Evolutionary conservation across 2,113 vertebrate species (phyloP), one percentile per base, ranked within the genome.

Genomic region (Mastomys natalensis): DNA sequence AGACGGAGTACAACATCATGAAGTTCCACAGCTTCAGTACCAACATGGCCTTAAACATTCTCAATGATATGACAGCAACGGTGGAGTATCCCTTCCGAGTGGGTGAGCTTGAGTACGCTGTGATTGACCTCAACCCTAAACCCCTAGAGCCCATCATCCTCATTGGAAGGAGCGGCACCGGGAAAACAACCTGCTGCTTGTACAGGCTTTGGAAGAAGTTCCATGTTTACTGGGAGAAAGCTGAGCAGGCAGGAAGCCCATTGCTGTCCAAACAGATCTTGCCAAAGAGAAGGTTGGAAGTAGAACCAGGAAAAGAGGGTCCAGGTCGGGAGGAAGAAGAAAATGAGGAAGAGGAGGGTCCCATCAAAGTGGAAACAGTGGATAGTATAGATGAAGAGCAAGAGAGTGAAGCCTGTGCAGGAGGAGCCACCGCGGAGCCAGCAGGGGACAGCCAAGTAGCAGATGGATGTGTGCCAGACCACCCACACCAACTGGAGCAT

Each of bases 11-110:
- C 76, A 99, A 98, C 77, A 98, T 99, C 81, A 99, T 99, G 98
- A 99, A 99, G 93, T 99, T 99, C 92, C 99, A 99, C 94, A 99
- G 99, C 97, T 99, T 99, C 97, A 99, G 99, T 97, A 99, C 98
- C 85, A 98, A 98, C 95, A 99, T 99, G 99, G 99, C 98, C 0
- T 98, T 98, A 68, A 99, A 99, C 95, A 99, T 99, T 90, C 98
- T 99, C 70, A 98, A 96, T 1, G 98, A 99, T 74, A 98, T 97
- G 19, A 98, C 97, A 5, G 96, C 97, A 3, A 97, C 98, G 2
- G 98, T 98, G 76, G 99, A 99, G 93, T 99, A 99, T 94, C 99
- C 99, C 0, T 99, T 99, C 95, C 96, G 99, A 43, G 99, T 99
- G 24, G 99, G 99, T 0, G 99, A 99, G 93, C 95, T 99, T 5